Base-by-base conservation (phyloP, 2,888 invertebrate genomes). In the Listrodromus nycthemerus region DNA sequence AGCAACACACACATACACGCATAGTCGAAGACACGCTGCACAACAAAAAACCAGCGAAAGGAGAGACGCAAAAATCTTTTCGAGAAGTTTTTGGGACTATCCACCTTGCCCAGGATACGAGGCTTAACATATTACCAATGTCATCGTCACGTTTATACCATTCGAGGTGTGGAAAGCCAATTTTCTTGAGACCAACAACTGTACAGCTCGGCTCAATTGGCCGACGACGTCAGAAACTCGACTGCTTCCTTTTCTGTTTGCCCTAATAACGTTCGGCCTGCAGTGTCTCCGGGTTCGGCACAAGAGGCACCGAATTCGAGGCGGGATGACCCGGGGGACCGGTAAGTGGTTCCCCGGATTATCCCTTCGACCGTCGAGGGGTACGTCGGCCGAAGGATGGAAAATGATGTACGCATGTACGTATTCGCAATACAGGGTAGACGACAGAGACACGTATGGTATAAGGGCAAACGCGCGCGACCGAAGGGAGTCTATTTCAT, bases 401-500 rank as follows among this genome's bases (percentile, higher is more conserved):
- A 66, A n/a, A 41, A 41, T 24, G 21, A 69, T 65, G 50, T 66
- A 63, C 41, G 71, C 37, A 65, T 77, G 63, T 41, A 21, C 50
- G 55, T 63, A 77, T 61, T 58, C 50, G 69, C 30, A 24, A 30
- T 58, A 71, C 66, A 50, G 24, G 37, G 45, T 41, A 67, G 21
- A 75, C 24, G 65, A 55, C 10, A 55, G 16, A 66, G n/a, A 67
- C 48, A 77, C 45, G 45, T 61, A 69, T 41, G 55, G 65, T 70
- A 73, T 65, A 77, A 73, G 83, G 79, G 81, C 88, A 89, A 91
- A 90, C 91, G 90, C 89, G 90, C 89, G 61, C 75, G 91, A 91
- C 91, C 90, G 90, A 89, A 91, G 92, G 90, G 93, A 93, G 93
- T 93, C 93, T 94, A 94, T 94, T 93, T 93, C 93, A 93, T 93